phyloP scores from a whole-genome alignment of 2,113 vertebrate genomes.

The Hippocampus zosterae region DNA sequence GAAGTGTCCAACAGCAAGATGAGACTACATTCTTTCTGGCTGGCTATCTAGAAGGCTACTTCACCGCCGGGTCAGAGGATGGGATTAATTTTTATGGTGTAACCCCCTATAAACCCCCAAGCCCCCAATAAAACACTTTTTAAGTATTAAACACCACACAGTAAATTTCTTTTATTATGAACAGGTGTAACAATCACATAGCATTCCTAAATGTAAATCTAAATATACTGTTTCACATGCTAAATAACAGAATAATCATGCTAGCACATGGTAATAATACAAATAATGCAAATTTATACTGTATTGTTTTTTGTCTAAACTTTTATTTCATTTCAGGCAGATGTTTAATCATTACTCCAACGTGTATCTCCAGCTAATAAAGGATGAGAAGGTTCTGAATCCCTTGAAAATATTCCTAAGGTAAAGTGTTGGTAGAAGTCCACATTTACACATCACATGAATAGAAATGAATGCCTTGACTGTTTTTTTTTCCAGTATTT shows the following conservation, averaged over 20 bases:
- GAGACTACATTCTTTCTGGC: slow-evolving; percentile 79
- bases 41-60: slow-evolving; percentile 85
- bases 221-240: not conserved
- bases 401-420: slow-evolving; percentile 76
- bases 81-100: not conserved
- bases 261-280: not conserved
- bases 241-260: not conserved
- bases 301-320: not conserved
- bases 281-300: not conserved
- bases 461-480: not conserved
- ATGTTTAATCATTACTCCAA: slow-evolving; percentile 82
- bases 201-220: not conserved
- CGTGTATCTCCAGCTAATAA: slow-evolving; percentile 84
- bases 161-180: too few relatives aligned
- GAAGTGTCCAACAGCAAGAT: slow-evolving; percentile 64
- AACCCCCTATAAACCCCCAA: too few relatives aligned
- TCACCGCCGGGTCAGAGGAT: slow-evolving; percentile 81
- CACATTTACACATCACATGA: not conserved
- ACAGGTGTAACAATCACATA: too few relatives aligned
- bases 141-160: not conserved
- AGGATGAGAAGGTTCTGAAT: slow-evolving; percentile 59
- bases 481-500: not conserved
- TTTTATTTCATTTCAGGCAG: slow-evolving; percentile 68
- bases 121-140: not conserved
- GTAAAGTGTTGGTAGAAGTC: slow-evolving; percentile 48